phyloP scores from a whole-genome alignment of 53 echinoderm and acorn worm genomes.

The Crossaster papposus region DNA sequence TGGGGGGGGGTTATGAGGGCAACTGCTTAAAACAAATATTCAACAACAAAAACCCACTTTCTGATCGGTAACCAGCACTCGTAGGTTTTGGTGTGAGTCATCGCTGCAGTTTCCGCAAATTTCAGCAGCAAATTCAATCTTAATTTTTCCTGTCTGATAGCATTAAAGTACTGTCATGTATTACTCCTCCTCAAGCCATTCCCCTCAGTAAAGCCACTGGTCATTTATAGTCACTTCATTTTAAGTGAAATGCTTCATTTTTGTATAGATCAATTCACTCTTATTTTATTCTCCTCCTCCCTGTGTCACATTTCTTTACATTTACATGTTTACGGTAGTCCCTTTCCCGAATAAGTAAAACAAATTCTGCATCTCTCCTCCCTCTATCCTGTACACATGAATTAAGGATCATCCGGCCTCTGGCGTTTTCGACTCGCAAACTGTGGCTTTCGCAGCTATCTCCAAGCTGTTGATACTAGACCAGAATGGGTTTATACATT shows the following conservation, averaged over 20 bases:
- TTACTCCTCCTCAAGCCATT: not conserved
- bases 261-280: not conserved
- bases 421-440: conserved; percentile 9
- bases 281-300: not conserved
- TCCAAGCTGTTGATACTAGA: conserved; percentile 52
- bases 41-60: too few relatives aligned
- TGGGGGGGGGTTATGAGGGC: too few relatives aligned
- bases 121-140: too few relatives aligned
- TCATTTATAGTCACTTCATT: not conserved
- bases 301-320: not conserved
- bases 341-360: not conserved
- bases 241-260: not conserved
- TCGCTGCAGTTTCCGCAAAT: too few relatives aligned
- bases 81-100: too few relatives aligned
- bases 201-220: not conserved
- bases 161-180: not conserved
- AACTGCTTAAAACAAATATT: too few relatives aligned
- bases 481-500: conserved; percentile 50
- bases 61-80: too few relatives aligned
- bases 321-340: too few relatives aligned
- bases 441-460: conserved; percentile 24
- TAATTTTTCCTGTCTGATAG: too few relatives aligned
- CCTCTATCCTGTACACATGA: conserved; percentile 29
- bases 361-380: not conserved
- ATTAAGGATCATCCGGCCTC: conserved; percentile 49